Conservation (phyloP, 2,797 vertebrate genomes). For the Tarsius wallacei region DNA sequence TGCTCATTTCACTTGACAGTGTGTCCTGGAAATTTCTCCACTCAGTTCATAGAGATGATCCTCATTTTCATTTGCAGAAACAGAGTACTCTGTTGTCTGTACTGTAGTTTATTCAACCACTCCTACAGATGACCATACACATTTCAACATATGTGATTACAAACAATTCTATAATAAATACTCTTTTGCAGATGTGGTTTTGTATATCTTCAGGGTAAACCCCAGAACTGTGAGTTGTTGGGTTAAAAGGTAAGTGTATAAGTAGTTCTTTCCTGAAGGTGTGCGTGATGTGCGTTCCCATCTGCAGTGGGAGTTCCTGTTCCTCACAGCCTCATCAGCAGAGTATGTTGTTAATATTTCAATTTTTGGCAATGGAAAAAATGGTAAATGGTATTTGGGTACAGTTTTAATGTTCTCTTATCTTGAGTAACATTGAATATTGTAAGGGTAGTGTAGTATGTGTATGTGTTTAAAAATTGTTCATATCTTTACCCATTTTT, state of each 20-base stretch:
- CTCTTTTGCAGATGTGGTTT: neutral
- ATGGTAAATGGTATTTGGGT: neutral
- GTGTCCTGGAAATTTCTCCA: neutral
- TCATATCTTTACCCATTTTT: neutral
- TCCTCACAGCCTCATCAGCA: neutral
- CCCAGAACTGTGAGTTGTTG: neutral
- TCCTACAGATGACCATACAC: neutral
- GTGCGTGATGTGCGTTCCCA: neutral
- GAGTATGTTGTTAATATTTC: neutral
- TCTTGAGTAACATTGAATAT: neutral
- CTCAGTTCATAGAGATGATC: neutral
- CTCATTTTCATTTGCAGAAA: neutral
- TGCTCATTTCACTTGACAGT: slow-evolving; percentile 20
- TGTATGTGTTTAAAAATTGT: neutral
- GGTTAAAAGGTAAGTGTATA: neutral
- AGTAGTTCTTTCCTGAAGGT: neutral
- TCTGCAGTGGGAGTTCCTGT: neutral
- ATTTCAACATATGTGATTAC: neutral
- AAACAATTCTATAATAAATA: neutral
- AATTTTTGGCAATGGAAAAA: neutral
- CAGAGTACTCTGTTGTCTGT: neutral
- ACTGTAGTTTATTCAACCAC: neutral
- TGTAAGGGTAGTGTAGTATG: neutral
- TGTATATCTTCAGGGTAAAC: neutral
- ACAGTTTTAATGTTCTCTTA: neutral